Percentiles rank a stretch among this genome's conserved stretches.
These are phyloP conservation scores for Drosophila aff. DNA, from an alignment of 1,140 invertebrate genomes.

Conservation along the genomic window DNA sequence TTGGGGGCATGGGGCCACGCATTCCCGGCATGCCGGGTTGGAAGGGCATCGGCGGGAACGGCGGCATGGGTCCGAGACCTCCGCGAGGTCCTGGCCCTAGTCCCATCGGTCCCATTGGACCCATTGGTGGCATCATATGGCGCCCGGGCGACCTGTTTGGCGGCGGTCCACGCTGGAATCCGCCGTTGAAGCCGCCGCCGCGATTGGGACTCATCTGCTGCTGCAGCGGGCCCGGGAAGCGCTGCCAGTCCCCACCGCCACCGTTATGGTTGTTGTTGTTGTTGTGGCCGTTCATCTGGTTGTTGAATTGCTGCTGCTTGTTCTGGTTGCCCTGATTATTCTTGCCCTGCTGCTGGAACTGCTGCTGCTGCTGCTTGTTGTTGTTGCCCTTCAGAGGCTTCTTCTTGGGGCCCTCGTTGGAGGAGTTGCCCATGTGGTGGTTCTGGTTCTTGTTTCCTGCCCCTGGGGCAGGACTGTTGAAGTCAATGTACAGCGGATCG, in stretches of 20 bases:
- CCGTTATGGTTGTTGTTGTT: slow-evolving; percentile 4
- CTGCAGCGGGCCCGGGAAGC: slow-evolving; percentile 21
- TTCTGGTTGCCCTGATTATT: slow-evolving; percentile 16
- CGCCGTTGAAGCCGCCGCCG: slow-evolving; percentile 37
- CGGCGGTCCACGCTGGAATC: slow-evolving; percentile 34
- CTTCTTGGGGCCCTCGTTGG: slow-evolving; percentile 53
- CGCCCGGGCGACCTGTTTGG: slow-evolving; percentile 33
- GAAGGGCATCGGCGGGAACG: slow-evolving; percentile 42
- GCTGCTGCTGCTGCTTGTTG: slow-evolving; percentile 37
- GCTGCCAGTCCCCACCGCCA: slow-evolving; percentile 42
- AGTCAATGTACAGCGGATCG: slow-evolving; percentile 84
- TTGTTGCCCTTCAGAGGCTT: slow-evolving; percentile 57
- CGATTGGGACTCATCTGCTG: slow-evolving; percentile 44
- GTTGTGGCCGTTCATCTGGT: slow-evolving; percentile 48
- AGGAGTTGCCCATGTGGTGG: not conserved
- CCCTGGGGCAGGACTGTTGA: slow-evolving; percentile 65
- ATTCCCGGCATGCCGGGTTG: slow-evolving; percentile 55
- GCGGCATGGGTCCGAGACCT: slow-evolving; percentile 44
- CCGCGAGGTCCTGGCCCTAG: slow-evolving; percentile 49
- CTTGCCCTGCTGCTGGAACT: slow-evolving; percentile 39
- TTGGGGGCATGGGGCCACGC: slow-evolving; percentile 51
- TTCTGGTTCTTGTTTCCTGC: slow-evolving; percentile 14
- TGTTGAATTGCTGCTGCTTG: slow-evolving; percentile 33
- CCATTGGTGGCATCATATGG: slow-evolving; percentile 58
- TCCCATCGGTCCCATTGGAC: slow-evolving; percentile 47